Evolutionary conservation across 2,888 invertebrate species (phyloP), one percentile per base, ranked within the genome.

Genomic region (Synergus gifuensis): DNA sequence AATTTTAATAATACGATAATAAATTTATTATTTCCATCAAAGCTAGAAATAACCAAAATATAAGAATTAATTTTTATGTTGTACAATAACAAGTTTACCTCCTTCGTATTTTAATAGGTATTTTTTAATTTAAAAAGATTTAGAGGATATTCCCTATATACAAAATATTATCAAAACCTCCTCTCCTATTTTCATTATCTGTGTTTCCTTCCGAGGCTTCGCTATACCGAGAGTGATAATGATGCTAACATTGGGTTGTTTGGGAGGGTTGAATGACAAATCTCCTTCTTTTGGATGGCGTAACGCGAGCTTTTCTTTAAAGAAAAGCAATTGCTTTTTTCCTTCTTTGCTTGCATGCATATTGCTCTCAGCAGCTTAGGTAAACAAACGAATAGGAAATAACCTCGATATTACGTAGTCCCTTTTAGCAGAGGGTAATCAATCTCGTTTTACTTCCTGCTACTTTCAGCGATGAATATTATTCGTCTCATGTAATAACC

Each of bases 351-450:
- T 76, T 64, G 79, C 46, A 58, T 67, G 64, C 54, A 67, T 67
- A 8, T 73, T 79, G 18, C 60, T 42, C 46, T 69, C 49, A 69
- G 64, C 18, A 78, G 77, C 58, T 76, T 54, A 9, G 69, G 76
- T 76, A 80, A 82, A 80, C 76, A 82, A 79, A 76, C 79, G 66
- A 62, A 79, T 22, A 80, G 76, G 80, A 82, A 80, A 82, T 80
- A 80, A 54, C 76, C 79, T 82, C 76, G 77, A 77, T 66, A 77
- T 83, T 80, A 79, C 77, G 78, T 80, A 78, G 76, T 64, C 42
- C 76, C 18, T 76, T 7, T 22, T 78, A 77, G 81, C 78, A 78
- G 62, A 63, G 80, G 54, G 73, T 62, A 28, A 54, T 46, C 44
- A 78, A 76, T 77, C 80, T 67, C 36, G 36, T 60, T 18, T 22